Conservation (phyloP, 2,113 vertebrate genomes). For the Bettongia penicillata region DNA sequence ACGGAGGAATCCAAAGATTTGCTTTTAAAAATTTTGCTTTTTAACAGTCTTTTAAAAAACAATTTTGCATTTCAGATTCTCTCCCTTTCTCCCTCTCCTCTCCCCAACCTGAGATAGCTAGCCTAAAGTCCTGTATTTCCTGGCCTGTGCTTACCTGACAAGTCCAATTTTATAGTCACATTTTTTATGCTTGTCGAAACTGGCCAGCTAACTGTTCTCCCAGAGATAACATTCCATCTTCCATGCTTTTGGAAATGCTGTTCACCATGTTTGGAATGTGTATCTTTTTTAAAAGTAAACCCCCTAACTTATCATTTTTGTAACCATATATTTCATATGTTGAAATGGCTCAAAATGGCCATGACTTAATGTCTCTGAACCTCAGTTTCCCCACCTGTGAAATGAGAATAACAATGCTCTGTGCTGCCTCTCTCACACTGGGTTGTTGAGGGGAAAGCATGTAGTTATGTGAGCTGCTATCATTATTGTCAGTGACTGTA, state of each 20-base stretch:
- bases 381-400: background rate
- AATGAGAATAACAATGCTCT: background rate
- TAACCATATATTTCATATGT: conserved; percentile 12
- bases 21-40: too few relatives aligned
- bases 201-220: background rate
- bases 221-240: background rate
- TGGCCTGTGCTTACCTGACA: background rate
- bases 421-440: background rate
- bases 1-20: background rate
- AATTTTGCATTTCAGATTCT: too few relatives aligned
- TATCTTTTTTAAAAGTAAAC: conserved; percentile 14
- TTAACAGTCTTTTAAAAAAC: too few relatives aligned
- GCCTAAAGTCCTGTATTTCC: background rate
- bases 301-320: conserved; percentile 21
- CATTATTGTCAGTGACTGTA: too few relatives aligned
- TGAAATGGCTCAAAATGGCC: background rate
- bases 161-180: background rate
- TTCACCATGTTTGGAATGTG: background rate
- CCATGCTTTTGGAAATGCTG: background rate
- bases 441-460: too few relatives aligned
- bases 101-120: background rate
- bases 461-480: too few relatives aligned
- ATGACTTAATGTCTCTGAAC: background rate
- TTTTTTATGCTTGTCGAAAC: background rate
- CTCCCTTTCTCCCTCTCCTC: too few relatives aligned